Conservation (phyloP, 2,113 vertebrate genomes). For the Podocnemis expansa region DNA sequence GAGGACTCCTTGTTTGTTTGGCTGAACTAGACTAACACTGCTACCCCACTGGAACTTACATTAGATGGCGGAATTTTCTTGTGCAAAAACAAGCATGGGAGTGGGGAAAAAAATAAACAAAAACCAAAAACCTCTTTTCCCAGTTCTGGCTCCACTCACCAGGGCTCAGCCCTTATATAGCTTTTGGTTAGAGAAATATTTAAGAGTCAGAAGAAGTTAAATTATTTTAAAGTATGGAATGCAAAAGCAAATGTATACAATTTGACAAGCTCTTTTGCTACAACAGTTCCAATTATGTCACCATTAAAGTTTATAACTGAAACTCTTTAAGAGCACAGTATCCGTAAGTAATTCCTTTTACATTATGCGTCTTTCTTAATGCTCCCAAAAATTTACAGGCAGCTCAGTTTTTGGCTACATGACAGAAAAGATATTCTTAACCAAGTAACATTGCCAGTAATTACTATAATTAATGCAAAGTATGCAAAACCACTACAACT, state of each 20-base stretch:
- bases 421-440: background rate
- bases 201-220: background rate
- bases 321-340: background rate
- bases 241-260: background rate
- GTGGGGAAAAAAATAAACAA: too few species aligned
- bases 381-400: background rate
- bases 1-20: too few species aligned
- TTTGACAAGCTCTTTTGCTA: background rate
- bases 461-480: conserved; percentile 51
- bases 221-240: background rate
- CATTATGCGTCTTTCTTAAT: conserved; percentile 13
- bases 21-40: too few species aligned
- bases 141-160: background rate
- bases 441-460: conserved; percentile 43
- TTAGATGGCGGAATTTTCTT: background rate
- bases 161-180: background rate
- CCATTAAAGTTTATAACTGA: conserved; percentile 30
- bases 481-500: conserved; percentile 43
- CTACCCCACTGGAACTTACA: too few species aligned
- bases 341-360: conserved; percentile 8
- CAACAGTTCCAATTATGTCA: background rate
- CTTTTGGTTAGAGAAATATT: background rate
- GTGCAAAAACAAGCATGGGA: background rate
- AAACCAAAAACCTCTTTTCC: rapidly evolving
- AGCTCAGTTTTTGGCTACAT: background rate